These are phyloP conservation scores for Ceyx melanurus DNA, from an alignment of 2,113 vertebrate species.

Conservation along the genomic window DNA sequence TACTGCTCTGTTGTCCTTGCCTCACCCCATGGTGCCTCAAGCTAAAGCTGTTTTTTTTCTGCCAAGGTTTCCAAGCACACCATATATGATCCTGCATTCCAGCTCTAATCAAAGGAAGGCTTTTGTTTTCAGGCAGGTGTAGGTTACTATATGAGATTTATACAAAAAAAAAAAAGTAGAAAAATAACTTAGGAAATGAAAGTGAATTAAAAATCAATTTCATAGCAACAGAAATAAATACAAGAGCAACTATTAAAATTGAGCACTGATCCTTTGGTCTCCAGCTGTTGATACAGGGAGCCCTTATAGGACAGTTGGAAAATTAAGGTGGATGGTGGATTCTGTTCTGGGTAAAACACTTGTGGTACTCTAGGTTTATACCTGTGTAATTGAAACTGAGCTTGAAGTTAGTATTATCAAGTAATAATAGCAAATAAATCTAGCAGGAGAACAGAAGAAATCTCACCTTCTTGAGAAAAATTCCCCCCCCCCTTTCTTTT, in stretches of 20 bases:
- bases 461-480: background rate
- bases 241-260: background rate
- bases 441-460: background rate
- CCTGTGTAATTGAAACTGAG: background rate
- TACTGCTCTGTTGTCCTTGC: constrained; percentile 14
- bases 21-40: background rate
- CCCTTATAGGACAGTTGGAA: background rate
- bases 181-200: constrained; percentile 45
- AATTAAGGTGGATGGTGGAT: background rate
- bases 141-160: constrained; percentile 18
- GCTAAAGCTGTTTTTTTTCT: background rate
- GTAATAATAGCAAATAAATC: background rate
- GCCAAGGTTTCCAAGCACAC: background rate
- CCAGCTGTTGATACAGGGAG: background rate
- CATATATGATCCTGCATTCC: background rate
- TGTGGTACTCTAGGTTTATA: background rate
- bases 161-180: background rate
- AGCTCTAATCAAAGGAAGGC: background rate
- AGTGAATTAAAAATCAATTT: constrained; percentile 42
- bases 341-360: background rate
- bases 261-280: background rate
- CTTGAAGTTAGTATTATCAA: background rate
- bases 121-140: constrained; percentile 20
- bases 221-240: background rate
- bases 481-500: no score